phyloP scores from a whole-genome alignment of 1,140 invertebrate species.

The Neodiprion virginianus region DNA sequence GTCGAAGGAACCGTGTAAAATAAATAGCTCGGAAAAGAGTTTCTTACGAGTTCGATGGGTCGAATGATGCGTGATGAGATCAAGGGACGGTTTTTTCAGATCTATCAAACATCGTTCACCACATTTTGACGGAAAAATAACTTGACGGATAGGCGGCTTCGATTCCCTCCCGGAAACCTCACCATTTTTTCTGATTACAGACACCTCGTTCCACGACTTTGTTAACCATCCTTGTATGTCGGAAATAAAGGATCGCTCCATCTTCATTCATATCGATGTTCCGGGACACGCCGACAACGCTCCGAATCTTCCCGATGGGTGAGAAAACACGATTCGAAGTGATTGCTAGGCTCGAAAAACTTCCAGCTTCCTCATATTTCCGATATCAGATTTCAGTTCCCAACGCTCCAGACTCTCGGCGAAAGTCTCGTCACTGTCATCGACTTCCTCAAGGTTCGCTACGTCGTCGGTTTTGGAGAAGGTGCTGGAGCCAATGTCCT shows the following conservation, averaged over 20 bases:
- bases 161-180: neutral
- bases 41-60: too few relatives aligned
- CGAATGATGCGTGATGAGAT: too few relatives aligned
- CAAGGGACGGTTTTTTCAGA: neutral
- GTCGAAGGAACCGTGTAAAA: too few relatives aligned
- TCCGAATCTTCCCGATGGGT: conserved; percentile 71
- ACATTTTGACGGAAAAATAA: too few relatives aligned
- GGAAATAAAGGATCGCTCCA: conserved; percentile 83
- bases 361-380: neutral
- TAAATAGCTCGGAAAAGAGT: too few relatives aligned
- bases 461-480: conserved; percentile 86
- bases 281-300: conserved; percentile 88
- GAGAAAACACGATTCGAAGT: conserved; percentile 50
- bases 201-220: conserved; percentile 77
- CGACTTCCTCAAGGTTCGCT: conserved; percentile 80
- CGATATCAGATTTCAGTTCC: conserved; percentile 76
- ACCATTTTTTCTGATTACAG: conserved; percentile 54
- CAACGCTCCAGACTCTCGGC: conserved; percentile 81
- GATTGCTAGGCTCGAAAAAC: conserved; percentile 2
- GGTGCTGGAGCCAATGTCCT: conserved; percentile 90
- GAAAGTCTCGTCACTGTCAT: conserved; percentile 84
- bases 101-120: too few relatives aligned
- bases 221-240: conserved; percentile 82
- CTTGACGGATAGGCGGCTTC: neutral
- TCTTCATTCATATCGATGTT: conserved; percentile 89